A percentile compares a stretch with the other conserved stretches of the same genome.
These are phyloP conservation scores for Peucedramus taeniatus DNA, from an alignment of 2,113 vertebrate species.

Conservation along the genomic window DNA sequence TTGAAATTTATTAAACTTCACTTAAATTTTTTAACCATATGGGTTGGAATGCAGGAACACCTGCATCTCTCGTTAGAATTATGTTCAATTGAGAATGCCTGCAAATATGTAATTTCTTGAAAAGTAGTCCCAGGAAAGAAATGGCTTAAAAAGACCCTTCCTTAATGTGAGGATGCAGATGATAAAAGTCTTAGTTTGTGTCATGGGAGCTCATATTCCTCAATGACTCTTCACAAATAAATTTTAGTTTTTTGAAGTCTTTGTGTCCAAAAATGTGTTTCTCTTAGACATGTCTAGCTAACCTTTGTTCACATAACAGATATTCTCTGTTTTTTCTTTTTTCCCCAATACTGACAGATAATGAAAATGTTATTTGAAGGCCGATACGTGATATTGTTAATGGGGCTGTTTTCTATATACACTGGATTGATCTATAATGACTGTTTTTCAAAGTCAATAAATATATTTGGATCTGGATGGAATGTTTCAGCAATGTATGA, in stretches of 20 bases:
- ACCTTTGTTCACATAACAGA: neutral
- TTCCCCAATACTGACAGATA: slow-evolving; percentile 70
- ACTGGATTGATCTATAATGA: slow-evolving; percentile 98
- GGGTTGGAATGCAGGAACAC: neutral
- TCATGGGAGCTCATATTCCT: neutral
- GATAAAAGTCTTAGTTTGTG: neutral
- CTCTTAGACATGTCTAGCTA: neutral
- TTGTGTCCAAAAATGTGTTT: neutral
- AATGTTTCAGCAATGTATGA: slow-evolving; percentile 84
- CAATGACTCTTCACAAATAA: neutral
- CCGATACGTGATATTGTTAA: slow-evolving; percentile 92
- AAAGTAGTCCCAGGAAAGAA: neutral
- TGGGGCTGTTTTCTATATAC: slow-evolving; percentile 96
- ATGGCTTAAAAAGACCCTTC: neutral
- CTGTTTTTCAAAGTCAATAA: slow-evolving; percentile 96
- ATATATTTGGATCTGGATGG: slow-evolving; percentile 93
- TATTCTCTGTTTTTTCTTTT: neutral
- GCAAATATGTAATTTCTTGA: neutral
- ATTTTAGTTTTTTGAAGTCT: neutral
- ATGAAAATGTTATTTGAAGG: slow-evolving; percentile 92
- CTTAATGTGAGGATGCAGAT: neutral
- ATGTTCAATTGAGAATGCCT: neutral
- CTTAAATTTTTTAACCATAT: neutral
- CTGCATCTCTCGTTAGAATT: neutral
- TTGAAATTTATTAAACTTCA: neutral